Conservation (phyloP, 2,888 invertebrate genomes). For the Choristoneura rosaceana region DNA sequence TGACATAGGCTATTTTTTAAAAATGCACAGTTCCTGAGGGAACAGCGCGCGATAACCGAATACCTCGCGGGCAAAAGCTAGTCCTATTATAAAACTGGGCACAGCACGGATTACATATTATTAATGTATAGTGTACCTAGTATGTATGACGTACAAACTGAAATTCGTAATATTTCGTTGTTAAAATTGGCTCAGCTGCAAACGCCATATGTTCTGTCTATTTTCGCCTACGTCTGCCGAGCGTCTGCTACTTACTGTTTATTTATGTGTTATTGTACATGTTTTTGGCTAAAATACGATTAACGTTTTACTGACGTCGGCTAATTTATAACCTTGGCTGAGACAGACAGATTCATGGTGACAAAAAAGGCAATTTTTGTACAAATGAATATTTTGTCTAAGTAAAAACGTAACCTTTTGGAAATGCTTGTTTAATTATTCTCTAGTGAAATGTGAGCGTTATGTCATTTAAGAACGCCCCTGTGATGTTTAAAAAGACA, state of each 20-base stretch:
- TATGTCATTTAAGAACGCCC: background rate
- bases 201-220: slow-evolving; percentile 50
- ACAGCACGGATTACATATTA: too few relatives aligned
- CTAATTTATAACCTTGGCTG: background rate
- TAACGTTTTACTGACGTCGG: background rate
- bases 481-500: slow-evolving; percentile 12
- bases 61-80: too few relatives aligned
- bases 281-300: slow-evolving; percentile 12
- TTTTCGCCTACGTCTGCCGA: slow-evolving; percentile 64
- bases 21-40: too few relatives aligned
- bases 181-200: slow-evolving; percentile 51
- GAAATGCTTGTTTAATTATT: background rate
- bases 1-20: too few relatives aligned
- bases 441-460: background rate
- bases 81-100: too few relatives aligned
- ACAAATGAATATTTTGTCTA: too few relatives aligned
- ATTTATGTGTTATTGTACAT: slow-evolving; percentile 38
- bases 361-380: too few relatives aligned
- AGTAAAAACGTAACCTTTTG: too few relatives aligned
- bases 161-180: slow-evolving; percentile 50
- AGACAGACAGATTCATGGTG: too few relatives aligned
- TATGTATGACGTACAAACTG: slow-evolving; percentile 20
- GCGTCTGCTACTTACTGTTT: slow-evolving; percentile 58
- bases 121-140: background rate
- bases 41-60: too few relatives aligned